Evolutionary conservation across 2,113 vertebrate genomes (phyloP).

Genomic region (Brienomyrus longianalis): DNA sequence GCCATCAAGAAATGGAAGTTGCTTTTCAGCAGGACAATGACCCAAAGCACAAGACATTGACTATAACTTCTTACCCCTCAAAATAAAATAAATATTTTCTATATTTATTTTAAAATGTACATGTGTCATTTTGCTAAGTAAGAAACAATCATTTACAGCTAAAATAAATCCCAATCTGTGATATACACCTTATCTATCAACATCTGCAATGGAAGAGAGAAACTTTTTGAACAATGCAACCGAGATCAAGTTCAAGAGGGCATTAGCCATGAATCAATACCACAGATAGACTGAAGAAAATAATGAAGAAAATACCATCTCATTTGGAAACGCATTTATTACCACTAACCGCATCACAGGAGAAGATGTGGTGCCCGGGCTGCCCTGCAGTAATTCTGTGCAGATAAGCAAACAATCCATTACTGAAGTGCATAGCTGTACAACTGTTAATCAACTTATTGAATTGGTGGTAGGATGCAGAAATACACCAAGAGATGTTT

Average conservation of each 20-base stretch:
- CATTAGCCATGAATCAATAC: conserved; percentile 38
- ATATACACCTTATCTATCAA: conserved; percentile 35
- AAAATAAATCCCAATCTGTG: conserved; percentile 25
- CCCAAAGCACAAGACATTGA: neutral
- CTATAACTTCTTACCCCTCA: neutral
- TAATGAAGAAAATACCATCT: conserved; percentile 37
- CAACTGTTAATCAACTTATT: conserved; percentile 29
- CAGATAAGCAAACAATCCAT: conserved; percentile 40
- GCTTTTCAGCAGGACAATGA: neutral
- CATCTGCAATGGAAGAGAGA: conserved; percentile 29
- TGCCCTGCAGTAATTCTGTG: conserved; percentile 27
- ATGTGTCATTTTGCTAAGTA: neutral
- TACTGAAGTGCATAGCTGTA: conserved; percentile 31
- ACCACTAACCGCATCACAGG: conserved; percentile 36
- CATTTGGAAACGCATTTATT: conserved; percentile 50
- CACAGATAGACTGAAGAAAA: conserved; percentile 31
- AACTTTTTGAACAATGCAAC: conserved; percentile 40
- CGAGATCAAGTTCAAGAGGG: conserved; percentile 46
- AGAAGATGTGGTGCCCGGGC: conserved; percentile 22
- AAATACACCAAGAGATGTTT: neutral
- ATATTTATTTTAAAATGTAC: neutral
- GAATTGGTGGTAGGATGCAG: neutral
- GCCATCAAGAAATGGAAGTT: neutral
- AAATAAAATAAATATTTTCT: neutral
- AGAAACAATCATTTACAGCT: neutral